Percentiles rank a stretch among this genome's conserved stretches.
Conservation (phyloP, 92 coral and sea anemone genomes). For the Paramuricea clavata region DNA sequence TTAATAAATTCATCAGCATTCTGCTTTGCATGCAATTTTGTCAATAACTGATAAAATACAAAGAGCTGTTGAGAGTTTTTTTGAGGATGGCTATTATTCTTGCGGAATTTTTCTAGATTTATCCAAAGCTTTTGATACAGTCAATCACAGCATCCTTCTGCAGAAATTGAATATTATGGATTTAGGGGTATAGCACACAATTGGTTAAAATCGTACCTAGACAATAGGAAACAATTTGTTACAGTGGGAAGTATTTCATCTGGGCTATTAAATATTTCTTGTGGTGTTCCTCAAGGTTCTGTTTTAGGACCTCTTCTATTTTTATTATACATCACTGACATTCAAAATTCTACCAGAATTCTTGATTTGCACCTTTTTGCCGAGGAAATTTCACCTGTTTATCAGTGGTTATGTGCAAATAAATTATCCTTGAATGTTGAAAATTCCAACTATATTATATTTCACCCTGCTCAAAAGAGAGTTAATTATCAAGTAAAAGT, state of each 20-base stretch:
- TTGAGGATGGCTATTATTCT: background rate
- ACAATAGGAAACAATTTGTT: conserved; percentile 6
- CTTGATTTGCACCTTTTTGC: background rate
- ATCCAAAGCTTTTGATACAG: conserved; percentile 9
- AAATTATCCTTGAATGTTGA: conserved; percentile 27
- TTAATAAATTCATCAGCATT: too few species aligned
- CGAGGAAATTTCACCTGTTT: background rate
- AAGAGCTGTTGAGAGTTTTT: background rate
- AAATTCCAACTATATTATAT: conserved; percentile 19
- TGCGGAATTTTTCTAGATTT: conserved; percentile 8
- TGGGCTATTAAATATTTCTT: background rate
- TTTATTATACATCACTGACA: background rate
- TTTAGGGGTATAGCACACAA: background rate
- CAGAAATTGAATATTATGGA: background rate
- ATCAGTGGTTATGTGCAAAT: conserved; percentile 11
- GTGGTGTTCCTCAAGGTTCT: conserved; percentile 1
- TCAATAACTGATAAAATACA: background rate
- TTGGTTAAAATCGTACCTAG: background rate
- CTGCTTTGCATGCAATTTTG: background rate
- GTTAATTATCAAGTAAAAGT: background rate
- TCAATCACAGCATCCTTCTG: background rate
- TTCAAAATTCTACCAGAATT: background rate
- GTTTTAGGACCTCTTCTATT: conserved; percentile 1
- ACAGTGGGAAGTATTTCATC: background rate
- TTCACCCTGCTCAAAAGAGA: conserved; percentile 29